A percentile compares a stretch with the other conserved stretches of the same genome.
phyloP scores from a whole-genome alignment of 2,888 invertebrate species.

The Anoplius nigerrimus region DNA sequence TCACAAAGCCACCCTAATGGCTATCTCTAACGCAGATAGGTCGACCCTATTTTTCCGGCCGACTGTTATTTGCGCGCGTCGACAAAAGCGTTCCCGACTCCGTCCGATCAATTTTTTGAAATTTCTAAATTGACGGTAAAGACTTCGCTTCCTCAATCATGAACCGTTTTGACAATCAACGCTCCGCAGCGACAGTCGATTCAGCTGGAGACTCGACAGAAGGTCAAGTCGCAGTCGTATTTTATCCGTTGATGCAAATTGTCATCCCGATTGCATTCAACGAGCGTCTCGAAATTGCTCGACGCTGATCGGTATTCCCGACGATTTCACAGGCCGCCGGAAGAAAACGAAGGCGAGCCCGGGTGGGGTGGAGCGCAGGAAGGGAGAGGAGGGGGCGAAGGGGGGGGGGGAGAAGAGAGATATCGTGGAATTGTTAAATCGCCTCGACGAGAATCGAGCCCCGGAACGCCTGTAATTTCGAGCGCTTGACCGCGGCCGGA shows the following conservation, averaged over 20 bases:
- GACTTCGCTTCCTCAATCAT: too few species aligned
- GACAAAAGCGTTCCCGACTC: too few species aligned
- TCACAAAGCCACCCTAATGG: too few species aligned
- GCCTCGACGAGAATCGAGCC: constrained; percentile 32
- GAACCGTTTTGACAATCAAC: neutral
- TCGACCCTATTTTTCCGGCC: too few species aligned
- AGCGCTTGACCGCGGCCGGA: constrained; percentile 34
- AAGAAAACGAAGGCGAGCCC: constrained; percentile 4
- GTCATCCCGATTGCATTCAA: neutral
- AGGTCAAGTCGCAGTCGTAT: too few species aligned
- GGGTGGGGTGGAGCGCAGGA: constrained; percentile 15
- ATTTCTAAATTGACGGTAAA: too few species aligned
- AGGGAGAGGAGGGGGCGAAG: constrained; percentile 5
- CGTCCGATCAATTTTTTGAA: too few species aligned
- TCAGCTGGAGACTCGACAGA: neutral
- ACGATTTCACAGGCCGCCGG: constrained; percentile 9
- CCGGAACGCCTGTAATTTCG: constrained; percentile 39
- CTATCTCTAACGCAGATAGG: too few species aligned
- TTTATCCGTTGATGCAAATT: constrained; percentile 10
- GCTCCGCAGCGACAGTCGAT: neutral
- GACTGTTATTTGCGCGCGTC: too few species aligned
- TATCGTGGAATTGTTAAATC: constrained; percentile 35
- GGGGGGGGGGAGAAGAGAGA: constrained; percentile 2
- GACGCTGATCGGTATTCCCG: constrained; percentile 19
- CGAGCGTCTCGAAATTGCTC: constrained; percentile 10